Base-by-base conservation (phyloP, 2,797 vertebrate species). In the Chaunax sp. region DNA sequence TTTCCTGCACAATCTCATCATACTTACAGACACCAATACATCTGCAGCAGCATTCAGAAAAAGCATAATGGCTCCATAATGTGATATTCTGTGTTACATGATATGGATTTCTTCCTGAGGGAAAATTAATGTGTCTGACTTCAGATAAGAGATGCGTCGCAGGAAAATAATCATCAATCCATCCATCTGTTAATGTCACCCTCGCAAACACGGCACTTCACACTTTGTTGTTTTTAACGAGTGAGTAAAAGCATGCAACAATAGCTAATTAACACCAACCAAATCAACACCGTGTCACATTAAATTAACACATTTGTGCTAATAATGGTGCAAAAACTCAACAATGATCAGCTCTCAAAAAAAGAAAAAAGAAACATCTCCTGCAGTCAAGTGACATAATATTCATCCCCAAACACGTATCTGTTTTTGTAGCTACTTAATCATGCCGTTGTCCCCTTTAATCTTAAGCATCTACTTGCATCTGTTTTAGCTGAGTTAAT, bases 91-190 rank as follows among this genome's bases (percentile, higher is more conserved):
- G 25, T 51, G 71, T 75, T 76, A 83, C 52, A 76, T 26, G 58
- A 84, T 67, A 61, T 68, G 55, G 69, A 75, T 81, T 78, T 79
- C 61, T 53, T 78, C 78, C 76, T 60, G 40, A 57, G 78, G 62
- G 66, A 75, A 72, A 81, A 87, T 72, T 9, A 77, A 77, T 78
- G 75, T 72, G 77, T 77, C 82, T 83, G 75, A 85, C 72, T 64
- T 74, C 70, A 72, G 71, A 84, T 78, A 70, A 73, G 64, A 73
- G 51, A 79, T 52, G 59, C 56, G 69, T 79, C 15, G 4, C 55
- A 60, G 18, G 35, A 65, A 61, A 70, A 69, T 69, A 33, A 58
- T 84, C 55, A 72, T 72, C 58, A 70, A 41, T 69, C 52, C 53
- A 46, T 72, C 49, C 65, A 64, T 73, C 54, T 33, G 15, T 72